phyloP scores from a whole-genome alignment of 1,140 invertebrate species.

The Drosophila cardini region DNA sequence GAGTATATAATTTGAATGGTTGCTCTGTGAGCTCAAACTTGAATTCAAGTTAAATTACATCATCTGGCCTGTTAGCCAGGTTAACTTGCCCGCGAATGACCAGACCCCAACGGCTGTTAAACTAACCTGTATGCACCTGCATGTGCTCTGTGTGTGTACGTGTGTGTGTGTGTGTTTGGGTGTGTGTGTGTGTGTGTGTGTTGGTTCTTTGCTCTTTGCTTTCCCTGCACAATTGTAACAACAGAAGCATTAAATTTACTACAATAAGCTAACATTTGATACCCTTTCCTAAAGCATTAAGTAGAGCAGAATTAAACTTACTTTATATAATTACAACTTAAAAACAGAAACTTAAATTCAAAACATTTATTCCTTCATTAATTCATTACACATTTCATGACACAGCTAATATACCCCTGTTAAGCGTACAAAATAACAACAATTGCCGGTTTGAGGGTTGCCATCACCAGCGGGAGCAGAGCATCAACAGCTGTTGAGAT shows the following conservation, averaged over 20 bases:
- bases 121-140: conserved; percentile 1
- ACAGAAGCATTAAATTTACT: not conserved
- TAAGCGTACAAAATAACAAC: not conserved
- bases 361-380: no score
- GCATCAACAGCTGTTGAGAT: conserved; percentile 9
- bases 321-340: no score
- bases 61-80: conserved; percentile 10
- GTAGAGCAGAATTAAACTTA: no score
- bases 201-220: not conserved
- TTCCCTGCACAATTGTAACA: conserved; percentile 7
- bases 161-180: not conserved
- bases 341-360: no score
- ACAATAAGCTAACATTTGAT: no score
- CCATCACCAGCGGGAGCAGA: conserved; percentile 1
- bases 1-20: conserved; percentile 23
- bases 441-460: conserved; percentile 15
- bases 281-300: no score
- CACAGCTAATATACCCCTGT: not conserved
- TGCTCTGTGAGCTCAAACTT: not conserved
- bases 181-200: not conserved
- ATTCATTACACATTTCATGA: no score
- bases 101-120: not conserved
- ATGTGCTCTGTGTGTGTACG: not conserved
- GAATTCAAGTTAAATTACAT: conserved; percentile 16
- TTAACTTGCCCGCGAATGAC: conserved; percentile 14